These are phyloP conservation scores for Perca fluviatilis DNA, from an alignment of 2,113 vertebrate genomes.

Conservation along the genomic window DNA sequence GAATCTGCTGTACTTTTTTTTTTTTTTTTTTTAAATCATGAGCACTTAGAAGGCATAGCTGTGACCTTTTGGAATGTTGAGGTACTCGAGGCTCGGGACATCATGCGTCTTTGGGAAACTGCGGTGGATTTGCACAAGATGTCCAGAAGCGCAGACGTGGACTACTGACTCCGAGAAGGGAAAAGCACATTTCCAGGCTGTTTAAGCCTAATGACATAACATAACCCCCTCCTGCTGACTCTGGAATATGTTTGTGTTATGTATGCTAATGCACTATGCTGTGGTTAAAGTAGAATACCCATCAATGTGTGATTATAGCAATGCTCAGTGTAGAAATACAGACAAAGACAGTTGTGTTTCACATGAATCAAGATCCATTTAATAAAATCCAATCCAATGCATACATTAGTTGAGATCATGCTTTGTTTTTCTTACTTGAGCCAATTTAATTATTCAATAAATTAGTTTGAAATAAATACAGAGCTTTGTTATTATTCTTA, in stretches of 20 bases:
- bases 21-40: not conserved
- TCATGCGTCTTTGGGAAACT: conserved; percentile 47
- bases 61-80: conserved; percentile 23
- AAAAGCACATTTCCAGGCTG: conserved; percentile 34
- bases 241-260: conserved; percentile 13
- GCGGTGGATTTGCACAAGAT: conserved; percentile 72
- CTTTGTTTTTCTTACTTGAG: conserved; percentile 63
- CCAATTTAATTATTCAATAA: conserved; percentile 72
- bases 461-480: conserved; percentile 78
- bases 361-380: conserved; percentile 78
- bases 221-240: conserved; percentile 13
- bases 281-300: conserved; percentile 19
- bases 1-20: conserved; percentile 40
- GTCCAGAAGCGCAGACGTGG: not conserved
- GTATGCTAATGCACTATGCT: conserved; percentile 2
- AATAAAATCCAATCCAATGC: conserved; percentile 82
- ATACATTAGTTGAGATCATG: conserved; percentile 77
- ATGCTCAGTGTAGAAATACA: conserved; percentile 36
- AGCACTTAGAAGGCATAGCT: conserved; percentile 32
- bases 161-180: conserved; percentile 15
- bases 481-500: conserved; percentile 46
- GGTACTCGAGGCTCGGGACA: conserved; percentile 39
- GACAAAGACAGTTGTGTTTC: conserved; percentile 24
- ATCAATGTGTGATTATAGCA: conserved; percentile 10
- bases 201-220: not conserved